Conservation (phyloP, 2,797 vertebrate species). For the Pseudopleuronectes americanus region DNA sequence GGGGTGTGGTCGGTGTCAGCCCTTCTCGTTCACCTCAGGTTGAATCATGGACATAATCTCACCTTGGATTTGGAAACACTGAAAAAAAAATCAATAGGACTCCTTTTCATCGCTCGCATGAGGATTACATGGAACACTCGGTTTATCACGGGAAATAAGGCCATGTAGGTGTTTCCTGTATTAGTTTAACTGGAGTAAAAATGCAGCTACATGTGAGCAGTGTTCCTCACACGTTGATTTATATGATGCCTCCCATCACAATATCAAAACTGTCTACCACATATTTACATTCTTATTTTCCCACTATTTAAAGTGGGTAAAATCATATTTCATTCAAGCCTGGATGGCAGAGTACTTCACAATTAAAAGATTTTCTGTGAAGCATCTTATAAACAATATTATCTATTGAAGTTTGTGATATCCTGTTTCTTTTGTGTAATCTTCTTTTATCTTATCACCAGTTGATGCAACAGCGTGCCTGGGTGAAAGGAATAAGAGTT, state of each 20-base stretch:
- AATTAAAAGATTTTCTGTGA: too few species aligned
- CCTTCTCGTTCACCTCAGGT: slow-evolving; percentile 19
- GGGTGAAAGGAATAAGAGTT: slow-evolving; percentile 20
- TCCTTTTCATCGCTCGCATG: slow-evolving; percentile 13
- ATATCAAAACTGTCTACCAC: too few species aligned
- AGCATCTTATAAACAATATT: too few species aligned
- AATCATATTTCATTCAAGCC: too few species aligned
- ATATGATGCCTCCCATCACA: too few species aligned
- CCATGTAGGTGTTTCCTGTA: neutral
- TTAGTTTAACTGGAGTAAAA: neutral
- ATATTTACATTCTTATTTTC: too few species aligned
- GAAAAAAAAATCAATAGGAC: slow-evolving; percentile 24
- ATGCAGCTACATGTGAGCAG: neutral
- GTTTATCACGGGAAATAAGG: slow-evolving; percentile 5
- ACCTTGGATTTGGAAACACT: neutral
- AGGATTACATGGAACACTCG: slow-evolving; percentile 4
- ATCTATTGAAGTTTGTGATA: too few species aligned
- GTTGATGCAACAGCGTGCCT: neutral
- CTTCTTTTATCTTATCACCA: slow-evolving; percentile 3
- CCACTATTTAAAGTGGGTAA: too few species aligned
- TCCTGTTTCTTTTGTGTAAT: neutral
- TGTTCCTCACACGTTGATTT: too few species aligned
- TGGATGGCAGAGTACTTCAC: too few species aligned
- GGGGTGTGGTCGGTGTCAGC: slow-evolving; percentile 20
- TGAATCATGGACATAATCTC: slow-evolving; percentile 13